phyloP scores from a whole-genome alignment of 2,888 invertebrate genomes.

The Sylvicola cinctus region DNA sequence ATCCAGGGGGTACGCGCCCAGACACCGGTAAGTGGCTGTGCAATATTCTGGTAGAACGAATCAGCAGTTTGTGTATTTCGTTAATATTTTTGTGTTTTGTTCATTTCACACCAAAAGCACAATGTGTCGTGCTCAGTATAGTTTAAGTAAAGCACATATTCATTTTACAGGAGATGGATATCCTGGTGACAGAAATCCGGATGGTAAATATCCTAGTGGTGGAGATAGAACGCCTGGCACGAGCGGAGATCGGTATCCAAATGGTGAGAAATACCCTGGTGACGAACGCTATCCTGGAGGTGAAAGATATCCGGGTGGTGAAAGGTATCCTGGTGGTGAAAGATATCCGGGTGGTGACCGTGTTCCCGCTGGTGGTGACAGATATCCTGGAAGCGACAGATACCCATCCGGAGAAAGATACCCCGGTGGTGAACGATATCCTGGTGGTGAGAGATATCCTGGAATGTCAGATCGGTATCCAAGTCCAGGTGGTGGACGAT shows the following conservation, averaged over 20 bases:
- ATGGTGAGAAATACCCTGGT: constrained; percentile 12
- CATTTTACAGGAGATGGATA: constrained; percentile 22
- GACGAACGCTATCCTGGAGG: constrained; percentile 11
- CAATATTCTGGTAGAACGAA: constrained; percentile 8
- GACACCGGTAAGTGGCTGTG: constrained; percentile 9
- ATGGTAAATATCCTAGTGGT: constrained; percentile 15
- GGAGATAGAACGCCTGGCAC: constrained; percentile 18
- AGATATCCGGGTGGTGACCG: constrained; percentile 11
- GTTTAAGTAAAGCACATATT: constrained; percentile 2
- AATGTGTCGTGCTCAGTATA: not conserved
- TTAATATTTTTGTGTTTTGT: too few species aligned
- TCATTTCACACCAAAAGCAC: constrained; percentile 1
- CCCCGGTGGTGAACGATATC: constrained; percentile 15
- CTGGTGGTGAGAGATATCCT: constrained; percentile 24
- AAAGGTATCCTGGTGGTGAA: constrained; percentile 24
- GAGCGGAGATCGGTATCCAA: constrained; percentile 15
- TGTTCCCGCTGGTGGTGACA: constrained; percentile 13
- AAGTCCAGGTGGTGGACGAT: constrained; percentile 15
- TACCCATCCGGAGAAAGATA: constrained; percentile 12
- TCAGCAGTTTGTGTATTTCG: too few species aligned
- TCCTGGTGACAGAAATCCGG: constrained; percentile 28
- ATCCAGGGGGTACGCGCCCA: constrained; percentile 9
- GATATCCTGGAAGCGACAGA: constrained; percentile 17
- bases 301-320: constrained; percentile 19
- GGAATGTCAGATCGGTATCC: constrained; percentile 27